Percentiles rank a stretch among this genome's conserved stretches.
These are phyloP conservation scores for Apis dorsata DNA, from an alignment of 1,140 invertebrate species.

Conservation along the genomic window DNA sequence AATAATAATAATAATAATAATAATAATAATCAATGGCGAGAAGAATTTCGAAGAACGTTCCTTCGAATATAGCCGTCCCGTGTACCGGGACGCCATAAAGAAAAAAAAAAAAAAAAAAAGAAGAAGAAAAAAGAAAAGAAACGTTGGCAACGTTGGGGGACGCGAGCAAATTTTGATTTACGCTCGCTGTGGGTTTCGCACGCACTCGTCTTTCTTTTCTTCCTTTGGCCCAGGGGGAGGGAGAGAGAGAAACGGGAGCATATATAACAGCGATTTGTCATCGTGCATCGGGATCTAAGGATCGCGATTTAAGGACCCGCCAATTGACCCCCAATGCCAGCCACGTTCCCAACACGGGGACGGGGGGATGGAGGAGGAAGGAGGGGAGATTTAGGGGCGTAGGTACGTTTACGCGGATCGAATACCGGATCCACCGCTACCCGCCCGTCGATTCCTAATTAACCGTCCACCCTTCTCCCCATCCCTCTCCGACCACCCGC, in stretches of 20 bases:
- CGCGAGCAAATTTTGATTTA: constrained; percentile 36
- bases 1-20: no score
- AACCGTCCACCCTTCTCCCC: constrained; percentile 23
- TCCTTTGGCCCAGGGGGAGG: not conserved
- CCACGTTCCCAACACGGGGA: not conserved
- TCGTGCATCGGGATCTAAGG: constrained; percentile 8
- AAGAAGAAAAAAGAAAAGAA: not conserved
- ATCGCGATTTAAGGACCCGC: constrained; percentile 49
- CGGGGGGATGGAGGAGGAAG: not conserved
- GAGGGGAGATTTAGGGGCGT: constrained; percentile 28
- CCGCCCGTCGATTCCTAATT: constrained; percentile 31
- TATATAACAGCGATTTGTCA: constrained; percentile 51
- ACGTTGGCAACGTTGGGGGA: constrained; percentile 25
- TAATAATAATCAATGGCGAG: no score
- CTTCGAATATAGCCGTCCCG: no score
- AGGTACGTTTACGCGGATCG: constrained; percentile 24
- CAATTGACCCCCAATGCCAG: constrained; percentile 30
- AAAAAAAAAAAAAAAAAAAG: no score
- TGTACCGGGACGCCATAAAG: no score
- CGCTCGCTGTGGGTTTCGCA: constrained; percentile 1
- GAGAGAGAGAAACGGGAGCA: constrained; percentile 27
- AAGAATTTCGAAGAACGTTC: no score
- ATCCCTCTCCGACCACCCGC: constrained; percentile 19
- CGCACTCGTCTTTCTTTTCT: not conserved
- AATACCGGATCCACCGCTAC: constrained; percentile 32